Evolutionary conservation across 2,888 invertebrate genomes (phyloP), one percentile per base, ranked within the genome.

Genomic region (Caenorhabditis sp.): DNA sequence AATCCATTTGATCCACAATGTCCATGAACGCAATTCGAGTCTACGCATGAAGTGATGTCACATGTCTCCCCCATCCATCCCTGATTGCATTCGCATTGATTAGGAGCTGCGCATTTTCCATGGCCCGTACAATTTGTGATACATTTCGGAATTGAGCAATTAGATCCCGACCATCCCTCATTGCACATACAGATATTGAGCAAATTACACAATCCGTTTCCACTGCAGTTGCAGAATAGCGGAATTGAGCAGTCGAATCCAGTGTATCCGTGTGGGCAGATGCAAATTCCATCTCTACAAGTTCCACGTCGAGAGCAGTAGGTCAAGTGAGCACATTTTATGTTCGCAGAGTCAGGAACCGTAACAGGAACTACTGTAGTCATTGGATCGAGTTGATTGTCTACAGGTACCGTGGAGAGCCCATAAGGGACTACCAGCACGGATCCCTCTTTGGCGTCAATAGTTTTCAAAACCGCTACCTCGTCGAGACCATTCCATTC

Each of bases 131-230:
- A 90, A 22, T 77, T 59, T 16, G 73, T 63, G 0, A 54, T 5
- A 56, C 90, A 90, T 12, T 84, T 82, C 2, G 90, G 87, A 35
- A 70, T 49, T 4, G 80, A 79, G 49, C 90, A 90, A 22, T 86
- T 70, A 0, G 41, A 14, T 10, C 87, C 86, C 4, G 72, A 61
- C 89, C 89, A 90, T 5, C 86, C 87, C 1, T 77, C 77, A 63
- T 84, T 76, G 51, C 87, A 87, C 26, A 84, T 24, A 49, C 87
- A 87, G 12, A 80, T 61, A 31, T 87, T 87, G 38, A 87, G 80
- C 5, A 85, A 38, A 59, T 86, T 81, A 35, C 87, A 87, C 24
- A 83, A 24, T 35, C 87, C 87, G 56, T 87, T 81, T 19, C 68
- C 73, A 22, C 72, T 77, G 41, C 87, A 87, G 14, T 85, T 76